Conservation (phyloP, 2,888 invertebrate species). For the Lasioglossum oenotherae region DNA sequence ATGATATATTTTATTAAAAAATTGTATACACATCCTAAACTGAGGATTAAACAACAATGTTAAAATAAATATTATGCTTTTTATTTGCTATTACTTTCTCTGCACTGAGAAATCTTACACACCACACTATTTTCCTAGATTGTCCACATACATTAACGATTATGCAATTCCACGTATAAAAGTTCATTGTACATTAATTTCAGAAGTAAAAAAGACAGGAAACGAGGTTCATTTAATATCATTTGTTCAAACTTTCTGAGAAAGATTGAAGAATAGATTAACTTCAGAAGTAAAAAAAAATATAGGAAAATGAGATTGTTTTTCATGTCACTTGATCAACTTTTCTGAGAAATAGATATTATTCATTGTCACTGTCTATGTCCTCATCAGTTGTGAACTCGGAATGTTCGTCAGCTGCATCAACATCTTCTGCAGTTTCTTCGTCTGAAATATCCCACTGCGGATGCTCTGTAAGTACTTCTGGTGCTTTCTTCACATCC, state of each 20-base stretch:
- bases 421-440: slow-evolving; percentile 91
- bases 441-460: slow-evolving; percentile 99
- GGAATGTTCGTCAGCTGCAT: slow-evolving; percentile 87
- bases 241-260: slow-evolving; percentile 44
- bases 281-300: slow-evolving; percentile 48
- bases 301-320: slow-evolving; percentile 62
- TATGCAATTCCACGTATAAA: slow-evolving; percentile 74
- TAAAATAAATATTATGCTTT: slow-evolving; percentile 83
- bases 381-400: slow-evolving; percentile 90
- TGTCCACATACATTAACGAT: slow-evolving; percentile 74
- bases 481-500: slow-evolving; percentile 98
- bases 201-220: slow-evolving; percentile 68
- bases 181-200: slow-evolving; percentile 73
- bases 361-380: slow-evolving; percentile 86
- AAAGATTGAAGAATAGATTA: slow-evolving; percentile 32
- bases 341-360: slow-evolving; percentile 67
- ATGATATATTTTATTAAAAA: slow-evolving; percentile 70
- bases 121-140: slow-evolving; percentile 73
- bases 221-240: slow-evolving; percentile 62
- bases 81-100: slow-evolving; percentile 74
- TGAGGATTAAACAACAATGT: slow-evolving; percentile 82
- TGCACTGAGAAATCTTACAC: slow-evolving; percentile 71
- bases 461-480: slow-evolving; percentile 96
- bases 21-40: slow-evolving; percentile 80
- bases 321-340: slow-evolving; percentile 57